These are phyloP conservation scores for Bombyx mori DNA, from an alignment of 1,140 invertebrate genomes.

Conservation along the genomic window ASM3026992v2 NC_085111.1:1873501-1874000, in stretches of 20 bases:
- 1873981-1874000: no score
- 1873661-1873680: no score
- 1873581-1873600: not conserved
- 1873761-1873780: conserved; percentile 97
- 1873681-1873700: no score
- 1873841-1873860: conserved; percentile 98
- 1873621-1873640: no score
- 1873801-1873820: conserved; percentile 99
- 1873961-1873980: no score
- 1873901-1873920: conserved; percentile 84
- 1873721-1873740: conserved; percentile 98
- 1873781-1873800: conserved; percentile 97
- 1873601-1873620: no score
- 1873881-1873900: conserved; percentile 97
- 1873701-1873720: not conserved
- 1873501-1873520: conserved; percentile 98
- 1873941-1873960: no score
- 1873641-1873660: no score
- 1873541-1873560: conserved; percentile 97
- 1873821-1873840: conserved; percentile 97
- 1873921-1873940: no score
- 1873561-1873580: conserved; percentile 50
- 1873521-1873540: conserved; percentile 99
- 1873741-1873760: conserved; percentile 99
- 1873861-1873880: conserved; percentile 96